Percentiles rank a stretch among this genome's conserved stretches.
Evolutionary conservation across 1,140 invertebrate species (phyloP).

Genomic region (Gonioctena quinquepunctata): DNA sequence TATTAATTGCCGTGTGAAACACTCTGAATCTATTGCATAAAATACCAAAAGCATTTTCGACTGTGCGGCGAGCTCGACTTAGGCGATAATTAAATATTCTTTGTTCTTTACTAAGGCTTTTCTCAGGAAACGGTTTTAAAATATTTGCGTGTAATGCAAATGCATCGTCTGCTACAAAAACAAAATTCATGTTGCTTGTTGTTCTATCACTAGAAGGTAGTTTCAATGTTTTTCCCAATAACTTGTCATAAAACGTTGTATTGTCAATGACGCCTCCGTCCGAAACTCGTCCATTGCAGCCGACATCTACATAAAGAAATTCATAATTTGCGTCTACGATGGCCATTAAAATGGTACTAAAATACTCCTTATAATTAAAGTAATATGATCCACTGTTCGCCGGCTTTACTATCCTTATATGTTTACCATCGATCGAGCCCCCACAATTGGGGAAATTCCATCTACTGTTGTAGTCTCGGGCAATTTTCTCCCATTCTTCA

Average conservation of each 20-base stretch:
- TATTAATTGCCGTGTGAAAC: conserved; percentile 24
- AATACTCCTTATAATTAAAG: conserved; percentile 38
- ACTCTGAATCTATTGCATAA: conserved; percentile 24
- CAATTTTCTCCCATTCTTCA: conserved; percentile 10
- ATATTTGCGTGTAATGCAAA: conserved; percentile 15
- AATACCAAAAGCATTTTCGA: conserved; percentile 24
- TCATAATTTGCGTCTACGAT: conserved; percentile 45
- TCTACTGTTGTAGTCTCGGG: neutral
- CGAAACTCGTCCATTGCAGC: conserved; percentile 42
- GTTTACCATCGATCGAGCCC: conserved; percentile 56
- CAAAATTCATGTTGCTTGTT: conserved; percentile 11
- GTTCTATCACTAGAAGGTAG: conserved; percentile 13
- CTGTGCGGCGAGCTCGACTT: conserved; percentile 13
- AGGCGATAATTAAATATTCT: conserved; percentile 23
- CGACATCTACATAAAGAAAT: conserved; percentile 39
- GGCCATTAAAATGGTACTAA: conserved; percentile 50
- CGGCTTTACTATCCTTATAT: conserved; percentile 46
- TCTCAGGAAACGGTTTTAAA: conserved; percentile 15
- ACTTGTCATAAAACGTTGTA: neutral
- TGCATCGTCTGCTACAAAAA: conserved; percentile 11
- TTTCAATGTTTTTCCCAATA: neutral
- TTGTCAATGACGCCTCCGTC: neutral
- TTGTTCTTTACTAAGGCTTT: neutral
- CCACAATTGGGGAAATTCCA: conserved; percentile 46
- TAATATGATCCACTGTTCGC: conserved; percentile 43